These are phyloP conservation scores for Pristiophorus japonicus DNA, from an alignment of 2,113 vertebrate genomes.

Conservation along the genomic window DNA sequence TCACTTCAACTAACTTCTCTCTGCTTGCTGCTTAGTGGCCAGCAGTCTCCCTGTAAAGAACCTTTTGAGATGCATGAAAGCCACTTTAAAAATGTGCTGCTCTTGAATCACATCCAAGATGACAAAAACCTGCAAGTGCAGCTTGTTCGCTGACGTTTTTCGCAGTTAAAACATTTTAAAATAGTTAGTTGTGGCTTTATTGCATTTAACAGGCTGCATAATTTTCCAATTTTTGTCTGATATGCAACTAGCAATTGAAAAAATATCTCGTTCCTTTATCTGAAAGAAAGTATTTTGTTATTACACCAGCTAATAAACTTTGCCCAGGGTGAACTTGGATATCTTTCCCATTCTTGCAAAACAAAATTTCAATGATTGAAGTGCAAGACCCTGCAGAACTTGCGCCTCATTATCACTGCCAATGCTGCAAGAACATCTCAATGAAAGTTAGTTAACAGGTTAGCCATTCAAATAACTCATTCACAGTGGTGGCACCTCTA, in stretches of 20 bases:
- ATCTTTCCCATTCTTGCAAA: background rate
- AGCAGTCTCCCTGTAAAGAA: background rate
- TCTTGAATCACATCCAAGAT: no score
- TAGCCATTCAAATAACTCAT: background rate
- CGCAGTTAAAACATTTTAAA: background rate
- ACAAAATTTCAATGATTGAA: background rate
- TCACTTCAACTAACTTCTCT: background rate
- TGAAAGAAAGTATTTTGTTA: background rate
- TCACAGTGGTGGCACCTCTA: background rate
- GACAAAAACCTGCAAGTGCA: no score
- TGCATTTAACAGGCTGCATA: background rate
- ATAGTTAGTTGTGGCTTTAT: background rate
- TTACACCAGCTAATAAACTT: background rate
- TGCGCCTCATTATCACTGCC: background rate
- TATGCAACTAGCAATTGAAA: background rate
- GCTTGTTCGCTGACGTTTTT: background rate
- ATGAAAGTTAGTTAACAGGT: background rate
- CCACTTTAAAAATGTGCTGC: background rate
- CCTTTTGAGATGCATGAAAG: background rate
- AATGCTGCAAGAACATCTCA: background rate
- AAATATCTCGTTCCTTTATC: background rate
- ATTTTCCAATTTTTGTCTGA: background rate
- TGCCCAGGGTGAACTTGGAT: background rate
- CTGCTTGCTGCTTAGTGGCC: background rate
- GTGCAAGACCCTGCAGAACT: background rate